Base-by-base conservation (phyloP, 2,113 vertebrate genomes). In the Jaculus jaculus region DNA sequence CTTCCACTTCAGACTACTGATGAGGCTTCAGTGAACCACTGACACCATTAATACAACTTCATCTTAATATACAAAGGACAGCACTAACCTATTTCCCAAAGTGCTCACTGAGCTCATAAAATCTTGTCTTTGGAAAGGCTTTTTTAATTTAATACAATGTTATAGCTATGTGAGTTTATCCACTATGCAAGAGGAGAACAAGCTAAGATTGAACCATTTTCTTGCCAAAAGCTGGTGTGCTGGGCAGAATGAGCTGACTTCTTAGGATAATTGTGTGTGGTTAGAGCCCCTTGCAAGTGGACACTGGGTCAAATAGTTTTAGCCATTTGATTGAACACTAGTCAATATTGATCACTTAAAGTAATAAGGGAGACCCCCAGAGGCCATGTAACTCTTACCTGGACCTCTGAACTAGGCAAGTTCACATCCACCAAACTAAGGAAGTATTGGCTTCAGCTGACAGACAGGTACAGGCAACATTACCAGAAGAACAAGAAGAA, bases 81-180 rank as follows among this genome's bases (percentile, higher is more conserved):
- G 30, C 1, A 20, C 15, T 37, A 32, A 11, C 32, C 65, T 65
- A 32, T 24, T 28, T 75, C 21, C 20, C 26, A 21, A 66, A 16
- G 4, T 20, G 30, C 30, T 60, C 79, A 84, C 1, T 65, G 7
- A 28, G 47, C 18, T 75, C 39, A 39, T 37, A 80, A 87, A 71
- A 84, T n/a, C 79, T 61, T 68, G 37, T 32, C 16, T 84, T 30
- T 63, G 5, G 54, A 61, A 89, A 68, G 32, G 0, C 32, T 77
- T 77, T 90, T 88, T 54, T 81, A 47, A 54, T 78, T 30, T 86
- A 79, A 79, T 71, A 32, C 78, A 85, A 92, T 79, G 51, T 32
- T 72, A 39, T 10, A 63, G 73, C 51, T 18, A 1, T 30, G 28
- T 77, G 60, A 84, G 54, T 78, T 86, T 73, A 30, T 42, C 51